Evolutionary conservation across 2,888 invertebrate species (phyloP), one percentile per base, ranked within the genome.

Genomic region (Dryadula phaetusa): DNA sequence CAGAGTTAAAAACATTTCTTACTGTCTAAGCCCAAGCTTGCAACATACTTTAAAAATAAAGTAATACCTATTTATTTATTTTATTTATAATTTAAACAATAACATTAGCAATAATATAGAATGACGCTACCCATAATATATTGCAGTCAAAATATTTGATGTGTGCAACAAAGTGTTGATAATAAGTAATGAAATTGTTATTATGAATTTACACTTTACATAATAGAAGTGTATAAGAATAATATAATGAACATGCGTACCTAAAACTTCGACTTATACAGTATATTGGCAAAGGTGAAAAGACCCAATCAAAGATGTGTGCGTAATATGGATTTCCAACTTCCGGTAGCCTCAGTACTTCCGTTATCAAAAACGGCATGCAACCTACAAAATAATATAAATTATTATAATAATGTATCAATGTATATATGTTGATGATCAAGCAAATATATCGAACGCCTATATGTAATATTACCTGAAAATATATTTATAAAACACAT

Each of bases 401-500:
- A 49, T 49, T 25, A 16, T 28, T 14, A 60, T 5, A 40, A n/a
- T 34, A n/a, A 16, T 6, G 44, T 32, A 32, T 7, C 32, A 32
- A 32, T 7, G 32, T 8, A 46, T 14, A 18, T 14, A 28, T 28
- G n/a, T 20, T 10, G 37, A 54, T 12, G 3, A 37, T 44, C 46
- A 20, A 34, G 10, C 64, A 16, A 53, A 70, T 67, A 68, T 37
- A 22, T 58, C 60, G 63, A 53, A 49, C n/a, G n/a, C n/a, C n/a
- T 10, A 54, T 49, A 53, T 47, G 10, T 28, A n/a, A 37, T 14
- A 52, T 28, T 76, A 88, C 90, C 90, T 62, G 85, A 80, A 70
- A 97, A 94, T 68, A 97, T 95, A 78, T 96, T 96, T 61, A 96
- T 90, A 73, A 97, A 94, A 20, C 95, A 95, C 86, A 97, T 93